Evolutionary conservation across 2,888 invertebrate genomes (phyloP).

Genomic region (Lobophora halterata): DNA sequence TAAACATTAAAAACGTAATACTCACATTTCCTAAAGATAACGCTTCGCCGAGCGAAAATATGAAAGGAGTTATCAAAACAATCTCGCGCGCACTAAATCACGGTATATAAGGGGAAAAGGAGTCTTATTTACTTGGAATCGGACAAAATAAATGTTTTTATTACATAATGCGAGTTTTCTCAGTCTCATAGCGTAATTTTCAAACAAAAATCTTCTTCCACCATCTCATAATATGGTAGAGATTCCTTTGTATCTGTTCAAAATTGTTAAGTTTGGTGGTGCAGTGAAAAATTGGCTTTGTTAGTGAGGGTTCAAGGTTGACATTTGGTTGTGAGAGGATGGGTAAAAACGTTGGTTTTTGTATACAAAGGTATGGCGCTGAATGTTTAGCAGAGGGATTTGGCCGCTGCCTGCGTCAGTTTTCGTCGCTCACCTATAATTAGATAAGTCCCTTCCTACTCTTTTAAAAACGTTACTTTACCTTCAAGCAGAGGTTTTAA

Average conservation of each 20-base stretch:
- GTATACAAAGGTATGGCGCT: conserved; percentile 72
- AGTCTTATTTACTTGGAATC: conserved; percentile 76
- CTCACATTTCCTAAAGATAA: conserved; percentile 75
- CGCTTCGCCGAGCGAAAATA: conserved; percentile 71
- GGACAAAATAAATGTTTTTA: conserved; percentile 80
- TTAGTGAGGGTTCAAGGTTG: conserved; percentile 30
- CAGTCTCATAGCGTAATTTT: conserved; percentile 51
- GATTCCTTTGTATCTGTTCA: conserved; percentile 36
- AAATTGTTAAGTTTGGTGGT: conserved; percentile 19
- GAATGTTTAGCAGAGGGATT: conserved; percentile 79
- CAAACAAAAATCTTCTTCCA: conserved; percentile 40
- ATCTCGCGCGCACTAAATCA: conserved; percentile 79
- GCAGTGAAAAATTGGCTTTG: conserved; percentile 37
- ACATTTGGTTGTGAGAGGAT: conserved; percentile 37
- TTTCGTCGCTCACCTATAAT: conserved; percentile 41
- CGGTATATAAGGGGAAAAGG: conserved; percentile 76
- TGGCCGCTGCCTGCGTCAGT: conserved; percentile 51
- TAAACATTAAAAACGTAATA: conserved; percentile 56
- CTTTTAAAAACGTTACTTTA: too few species aligned
- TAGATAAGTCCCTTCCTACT: too few species aligned
- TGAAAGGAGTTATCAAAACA: conserved; percentile 77
- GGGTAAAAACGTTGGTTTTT: conserved; percentile 56
- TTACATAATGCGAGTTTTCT: conserved; percentile 79
- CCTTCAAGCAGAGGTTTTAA: too few species aligned
- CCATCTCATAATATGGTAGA: conserved; percentile 34